Conservation (phyloP, 2,113 vertebrate species). For the Vulpes ferrilata region DNA sequence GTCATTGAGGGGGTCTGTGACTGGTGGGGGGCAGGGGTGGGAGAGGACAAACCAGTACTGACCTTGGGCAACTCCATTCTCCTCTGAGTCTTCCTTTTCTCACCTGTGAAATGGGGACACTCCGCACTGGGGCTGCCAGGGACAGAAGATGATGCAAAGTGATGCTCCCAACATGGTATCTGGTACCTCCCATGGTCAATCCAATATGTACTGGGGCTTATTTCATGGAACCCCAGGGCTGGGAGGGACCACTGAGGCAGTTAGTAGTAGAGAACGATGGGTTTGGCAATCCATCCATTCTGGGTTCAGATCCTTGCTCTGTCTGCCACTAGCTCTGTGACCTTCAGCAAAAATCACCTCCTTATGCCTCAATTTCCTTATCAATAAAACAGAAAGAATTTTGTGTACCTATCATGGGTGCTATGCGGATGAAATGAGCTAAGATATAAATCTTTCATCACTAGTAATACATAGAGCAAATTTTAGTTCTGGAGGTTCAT, state of each 20-base stretch:
- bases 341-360: not conserved
- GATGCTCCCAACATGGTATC: not conserved
- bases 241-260: not conserved
- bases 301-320: not conserved
- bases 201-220: too few relatives aligned
- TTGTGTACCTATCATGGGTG: not conserved
- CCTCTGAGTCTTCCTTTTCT: not conserved
- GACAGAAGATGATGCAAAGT: not conserved
- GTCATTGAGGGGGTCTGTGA: constrained; percentile 21
- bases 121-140: not conserved
- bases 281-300: not conserved
- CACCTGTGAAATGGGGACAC: not conserved
- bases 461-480: not conserved
- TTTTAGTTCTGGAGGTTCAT: not conserved
- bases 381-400: not conserved
- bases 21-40: not conserved
- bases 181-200: not conserved
- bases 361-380: not conserved
- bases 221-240: not conserved
- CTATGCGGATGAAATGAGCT: not conserved
- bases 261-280: not conserved
- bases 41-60: not conserved
- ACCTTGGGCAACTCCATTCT: not conserved
- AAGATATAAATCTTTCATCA: not conserved
- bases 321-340: not conserved